Evolutionary conservation across 2,113 vertebrate genomes (phyloP).

Genomic region (Rutilus rutilus): DNA sequence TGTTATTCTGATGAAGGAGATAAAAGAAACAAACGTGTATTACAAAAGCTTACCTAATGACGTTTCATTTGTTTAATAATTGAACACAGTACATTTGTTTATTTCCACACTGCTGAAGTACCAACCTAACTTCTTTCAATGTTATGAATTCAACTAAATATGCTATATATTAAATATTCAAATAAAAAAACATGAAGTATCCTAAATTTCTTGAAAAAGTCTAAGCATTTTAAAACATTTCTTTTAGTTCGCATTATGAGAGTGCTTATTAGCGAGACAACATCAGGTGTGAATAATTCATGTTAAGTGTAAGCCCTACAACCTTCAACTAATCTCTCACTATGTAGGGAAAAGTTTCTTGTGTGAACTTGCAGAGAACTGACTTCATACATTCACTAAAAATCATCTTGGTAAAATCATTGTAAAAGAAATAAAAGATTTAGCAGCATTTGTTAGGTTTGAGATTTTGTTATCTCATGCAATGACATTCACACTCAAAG

Average conservation of each 20-base stretch:
- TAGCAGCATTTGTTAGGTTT: no score
- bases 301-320: not conserved
- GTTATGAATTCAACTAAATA: not conserved
- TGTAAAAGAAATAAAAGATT: no score
- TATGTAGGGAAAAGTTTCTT: not conserved
- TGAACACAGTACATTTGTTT: not conserved
- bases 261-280: not conserved
- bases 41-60: not conserved
- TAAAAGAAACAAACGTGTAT: not conserved
- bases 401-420: not conserved
- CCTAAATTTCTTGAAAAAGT: not conserved
- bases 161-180: not conserved
- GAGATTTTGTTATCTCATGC: not conserved
- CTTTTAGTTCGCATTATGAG: not conserved
- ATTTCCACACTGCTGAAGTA: not conserved
- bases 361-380: not conserved
- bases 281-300: not conserved
- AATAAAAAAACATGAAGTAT: not conserved
- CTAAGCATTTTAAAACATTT: not conserved
- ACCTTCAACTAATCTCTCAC: not conserved
- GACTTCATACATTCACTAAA: not conserved
- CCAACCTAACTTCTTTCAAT: not conserved
- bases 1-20: conserved; percentile 7
- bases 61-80: not conserved
- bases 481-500: not conserved